A percentile compares a stretch with the other conserved stretches of the same genome.
Conservation (phyloP, 1,140 invertebrate species). For the Anoplolepis gracilipes region DNA sequence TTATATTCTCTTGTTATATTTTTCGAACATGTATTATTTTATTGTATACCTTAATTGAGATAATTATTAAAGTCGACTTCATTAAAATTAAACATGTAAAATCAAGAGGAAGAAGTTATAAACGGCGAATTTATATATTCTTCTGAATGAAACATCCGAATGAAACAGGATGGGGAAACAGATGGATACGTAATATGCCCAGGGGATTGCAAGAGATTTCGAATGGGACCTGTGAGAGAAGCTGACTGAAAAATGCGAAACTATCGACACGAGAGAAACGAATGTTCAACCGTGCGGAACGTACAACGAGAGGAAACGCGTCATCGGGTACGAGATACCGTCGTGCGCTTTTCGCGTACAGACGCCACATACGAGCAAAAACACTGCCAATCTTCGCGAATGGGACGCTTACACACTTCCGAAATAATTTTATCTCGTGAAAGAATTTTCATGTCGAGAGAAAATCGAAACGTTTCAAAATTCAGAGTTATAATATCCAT, state of each 20-base stretch:
- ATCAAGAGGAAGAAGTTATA: neutral
- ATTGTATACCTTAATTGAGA: neutral
- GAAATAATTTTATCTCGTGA: slow-evolving; percentile 32
- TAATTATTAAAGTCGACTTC: neutral
- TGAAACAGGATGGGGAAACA: slow-evolving; percentile 27
- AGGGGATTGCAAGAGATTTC: slow-evolving; percentile 59
- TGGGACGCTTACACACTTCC: neutral
- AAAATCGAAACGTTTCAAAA: neutral
- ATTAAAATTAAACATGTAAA: neutral
- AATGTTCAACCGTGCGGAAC: slow-evolving; percentile 70
- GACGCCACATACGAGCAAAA: neutral
- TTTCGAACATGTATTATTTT: neutral
- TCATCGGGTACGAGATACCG: slow-evolving; percentile 49
- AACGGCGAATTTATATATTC: slow-evolving; percentile 11
- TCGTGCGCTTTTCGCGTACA: slow-evolving; percentile 38
- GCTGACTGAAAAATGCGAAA: slow-evolving; percentile 67
- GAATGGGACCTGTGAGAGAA: neutral
- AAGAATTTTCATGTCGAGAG: slow-evolving; percentile 18
- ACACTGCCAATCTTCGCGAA: neutral
- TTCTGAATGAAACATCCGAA: neutral
- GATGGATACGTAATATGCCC: slow-evolving; percentile 42
- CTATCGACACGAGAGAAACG: slow-evolving; percentile 68
- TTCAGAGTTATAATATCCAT: neutral
- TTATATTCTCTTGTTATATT: neutral
- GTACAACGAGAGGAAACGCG: slow-evolving; percentile 44